Evolutionary conservation across 2,113 vertebrate genomes (phyloP).

Genomic region (Hypanus sabinus): DNA sequence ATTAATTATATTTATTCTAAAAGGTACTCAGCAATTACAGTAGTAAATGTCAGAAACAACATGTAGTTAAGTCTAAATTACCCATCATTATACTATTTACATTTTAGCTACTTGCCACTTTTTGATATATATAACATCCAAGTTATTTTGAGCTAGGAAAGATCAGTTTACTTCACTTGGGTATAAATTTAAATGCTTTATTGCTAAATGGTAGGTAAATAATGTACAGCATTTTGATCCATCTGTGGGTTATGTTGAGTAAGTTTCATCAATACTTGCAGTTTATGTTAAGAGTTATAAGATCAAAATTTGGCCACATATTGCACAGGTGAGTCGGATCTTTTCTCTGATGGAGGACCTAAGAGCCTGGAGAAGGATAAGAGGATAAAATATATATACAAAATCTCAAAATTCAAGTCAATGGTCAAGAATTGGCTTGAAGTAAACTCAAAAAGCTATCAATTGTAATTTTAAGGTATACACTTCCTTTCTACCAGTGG

Average conservation of each 20-base stretch:
- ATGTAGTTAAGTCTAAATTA: neutral
- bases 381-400: neutral
- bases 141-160: neutral
- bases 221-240: neutral
- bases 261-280: neutral
- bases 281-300: neutral
- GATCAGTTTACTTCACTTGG: neutral
- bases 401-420: too few relatives aligned
- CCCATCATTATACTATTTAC: neutral
- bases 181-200: neutral
- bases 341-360: neutral
- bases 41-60: neutral
- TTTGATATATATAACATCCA: neutral
- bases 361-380: neutral
- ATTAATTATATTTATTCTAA: neutral
- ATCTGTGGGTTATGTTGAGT: neutral
- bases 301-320: neutral
- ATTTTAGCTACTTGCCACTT: neutral
- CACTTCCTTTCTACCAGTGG: too few relatives aligned
- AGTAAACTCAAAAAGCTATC: too few relatives aligned
- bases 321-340: neutral
- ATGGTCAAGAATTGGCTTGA: too few relatives aligned
- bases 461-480: too few relatives aligned
- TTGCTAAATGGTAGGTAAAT: neutral
- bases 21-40: neutral